Evolutionary conservation across 2,797 vertebrate species (phyloP), one percentile per base, ranked within the genome.

Genomic region (Prunella strophiata): DNA sequence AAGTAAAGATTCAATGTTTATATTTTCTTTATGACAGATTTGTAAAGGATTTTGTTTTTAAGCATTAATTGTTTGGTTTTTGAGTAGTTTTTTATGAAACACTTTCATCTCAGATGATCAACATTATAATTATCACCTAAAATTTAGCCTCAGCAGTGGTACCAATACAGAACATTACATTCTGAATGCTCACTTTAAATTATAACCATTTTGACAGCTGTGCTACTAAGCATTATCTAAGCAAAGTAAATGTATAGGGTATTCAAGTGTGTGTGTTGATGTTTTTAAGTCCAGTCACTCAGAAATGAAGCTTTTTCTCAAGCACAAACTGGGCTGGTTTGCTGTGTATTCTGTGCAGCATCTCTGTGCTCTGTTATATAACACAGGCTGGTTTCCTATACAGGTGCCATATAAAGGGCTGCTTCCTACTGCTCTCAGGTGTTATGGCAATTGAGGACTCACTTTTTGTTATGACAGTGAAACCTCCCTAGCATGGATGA

Each of bases 151-250:
- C 57, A 96, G 89, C 79, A 96, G 26, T 77, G 54, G 76, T 91
- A 85, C 76, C 47, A 70, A 92, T 96, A 94, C 75, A 95, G 94
- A 97, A 96, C 95, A 93, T 89, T 94, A 76, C 77, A 89, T 97
- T 97, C 96, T 87, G 93, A 97, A 91, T 48, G 30, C 88, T 93
- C 92, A 95, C 89, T 96, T 96, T 96, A 97, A 97, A 97, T 98
- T 96, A 95, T 91, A 97, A 95, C 93, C 65, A 85, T 97, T 96
- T 97, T 77, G 95, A 96, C 96, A 96, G 94, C 96, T 96, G 85
- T 96, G 83, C 75, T 96, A 89, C 93, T 96, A 91, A 85, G 63
- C 76, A 85, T 95, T 97, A 94, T 96, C 95, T 52, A 94, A 96
- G 84, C 91, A 95, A 96, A 96, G 62, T 92, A 97, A 96, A 95